These are phyloP conservation scores for Meiosimyza decipiens DNA, from an alignment of 2,888 invertebrate species.

Conservation along the genomic window DNA sequence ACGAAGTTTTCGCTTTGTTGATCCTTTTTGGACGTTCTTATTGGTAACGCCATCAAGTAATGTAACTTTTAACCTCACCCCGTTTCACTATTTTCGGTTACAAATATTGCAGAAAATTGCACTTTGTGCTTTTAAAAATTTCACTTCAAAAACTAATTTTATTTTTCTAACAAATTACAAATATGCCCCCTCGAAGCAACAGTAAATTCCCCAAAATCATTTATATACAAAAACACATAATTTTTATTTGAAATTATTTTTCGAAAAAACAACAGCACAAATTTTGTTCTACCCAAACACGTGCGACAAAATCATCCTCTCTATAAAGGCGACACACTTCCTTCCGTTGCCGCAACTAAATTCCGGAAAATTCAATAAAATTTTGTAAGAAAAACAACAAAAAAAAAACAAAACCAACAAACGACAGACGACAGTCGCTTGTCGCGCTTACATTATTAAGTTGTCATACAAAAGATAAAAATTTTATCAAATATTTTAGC, in stretches of 20 bases:
- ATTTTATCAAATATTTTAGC: constrained; percentile 54
- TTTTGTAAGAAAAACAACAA: constrained; percentile 21
- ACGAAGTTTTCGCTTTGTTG: no score
- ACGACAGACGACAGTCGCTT: constrained; percentile 42
- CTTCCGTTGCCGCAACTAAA: background rate
- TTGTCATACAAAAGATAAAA: constrained; percentile 62
- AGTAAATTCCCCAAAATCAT: background rate
- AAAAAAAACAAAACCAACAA: constrained; percentile 32
- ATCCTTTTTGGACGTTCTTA: no score
- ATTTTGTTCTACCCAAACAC: background rate
- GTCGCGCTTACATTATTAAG: constrained; percentile 55
- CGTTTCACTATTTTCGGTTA: no score
- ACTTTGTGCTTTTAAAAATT: background rate
- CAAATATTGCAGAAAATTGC: background rate
- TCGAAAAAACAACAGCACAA: background rate
- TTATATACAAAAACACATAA: no score
- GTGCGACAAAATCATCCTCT: background rate
- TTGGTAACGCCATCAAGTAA: no score
- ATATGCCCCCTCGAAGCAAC: background rate
- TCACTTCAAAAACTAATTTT: background rate
- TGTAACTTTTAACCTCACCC: no score
- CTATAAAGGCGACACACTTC: constrained; percentile 7
- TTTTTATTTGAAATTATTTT: no score
- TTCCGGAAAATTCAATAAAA: constrained; percentile 7
- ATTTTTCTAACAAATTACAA: background rate